Evolutionary conservation across 2,888 invertebrate genomes (phyloP).

Genomic region (Chouioia cunea): DNA sequence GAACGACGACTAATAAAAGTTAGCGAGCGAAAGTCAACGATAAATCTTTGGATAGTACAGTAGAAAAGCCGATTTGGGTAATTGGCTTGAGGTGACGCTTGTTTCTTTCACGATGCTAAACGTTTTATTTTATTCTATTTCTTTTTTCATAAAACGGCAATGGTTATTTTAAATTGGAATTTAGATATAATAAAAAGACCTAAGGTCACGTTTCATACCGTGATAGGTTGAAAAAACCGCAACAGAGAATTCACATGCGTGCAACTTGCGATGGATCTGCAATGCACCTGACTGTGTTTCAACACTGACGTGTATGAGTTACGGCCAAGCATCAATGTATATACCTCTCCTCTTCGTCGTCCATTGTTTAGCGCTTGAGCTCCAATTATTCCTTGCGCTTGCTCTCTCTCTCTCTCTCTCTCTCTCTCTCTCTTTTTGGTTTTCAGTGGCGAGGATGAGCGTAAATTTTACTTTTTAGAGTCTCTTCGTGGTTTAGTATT

Average conservation of each 20-base stretch:
- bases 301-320: constrained; percentile 53
- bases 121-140: too few relatives aligned
- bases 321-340: constrained; percentile 59
- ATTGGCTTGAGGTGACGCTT: constrained; percentile 26
- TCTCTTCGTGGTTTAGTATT: neutral
- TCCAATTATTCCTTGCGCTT: constrained; percentile 35
- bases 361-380: constrained; percentile 41
- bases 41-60: constrained; percentile 18
- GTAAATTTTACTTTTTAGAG: constrained; percentile 41
- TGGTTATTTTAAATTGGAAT: too few relatives aligned
- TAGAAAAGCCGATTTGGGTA: constrained; percentile 19
- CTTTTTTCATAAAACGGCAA: too few relatives aligned
- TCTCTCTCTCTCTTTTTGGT: constrained; percentile 16
- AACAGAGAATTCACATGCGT: neutral
- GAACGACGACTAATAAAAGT: constrained; percentile 10
- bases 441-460: constrained; percentile 22
- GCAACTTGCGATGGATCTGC: constrained; percentile 58
- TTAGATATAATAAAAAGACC: too few relatives aligned
- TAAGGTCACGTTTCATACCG: constrained; percentile 7
- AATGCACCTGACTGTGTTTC: constrained; percentile 65
- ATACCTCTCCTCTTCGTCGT: constrained; percentile 41
- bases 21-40: constrained; percentile 10
- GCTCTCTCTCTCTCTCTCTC: constrained; percentile 2
- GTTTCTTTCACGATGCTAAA: too few relatives aligned
- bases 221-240: too few relatives aligned